Base-by-base conservation (phyloP, 1,140 invertebrate species). In the Hyles euphorbiae region DNA sequence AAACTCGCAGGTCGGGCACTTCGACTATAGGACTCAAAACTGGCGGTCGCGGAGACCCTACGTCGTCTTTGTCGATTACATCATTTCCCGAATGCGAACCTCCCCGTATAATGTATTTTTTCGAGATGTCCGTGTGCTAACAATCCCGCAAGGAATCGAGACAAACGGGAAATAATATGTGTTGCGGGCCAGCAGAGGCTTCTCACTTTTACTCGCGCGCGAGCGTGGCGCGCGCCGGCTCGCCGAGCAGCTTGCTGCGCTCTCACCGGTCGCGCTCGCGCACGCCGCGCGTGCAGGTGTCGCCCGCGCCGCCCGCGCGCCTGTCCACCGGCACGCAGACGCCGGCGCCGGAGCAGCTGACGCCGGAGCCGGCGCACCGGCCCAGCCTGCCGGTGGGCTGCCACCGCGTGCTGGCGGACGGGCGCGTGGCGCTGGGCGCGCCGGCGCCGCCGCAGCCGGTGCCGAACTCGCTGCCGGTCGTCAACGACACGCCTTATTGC, bases 401-500 rank as follows among this genome's bases (percentile, higher is more conserved):
- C 64, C 81, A 85, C 67, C 73, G 75, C 45, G 83, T 79, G 66
- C 70, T 84, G 53, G 78, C 84, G 33, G 81, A 80, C 69, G 86
- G 81, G 61, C 69, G 80, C 64, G 76, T 83, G 34, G 76, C 77
- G 56, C 80, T 81, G 53, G 83, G 79, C 56, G 77, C 78, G 46
- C 80, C 79, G 36, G 81, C 78, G 8, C 65, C 69, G 10, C 62
- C 87, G 43, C 78, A 67, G 52, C 73, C 74, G 43, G 66, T 56
- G 58, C 53, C 60, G 51, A 68, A 68, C 70, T 50, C 69, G 65
- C 67, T 76, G 69, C 73, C 85, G 72, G 68, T 83, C 78, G 67
- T 78, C 81, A 72, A 77, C 80, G 91, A 91, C 71, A 90, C 90
- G 48, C 92, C 93, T 52, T 90, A 91, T 81, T 95, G 94, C 90